phyloP scores from a whole-genome alignment of 2,113 vertebrate species.

The Chlamydotis undulata region DNA sequence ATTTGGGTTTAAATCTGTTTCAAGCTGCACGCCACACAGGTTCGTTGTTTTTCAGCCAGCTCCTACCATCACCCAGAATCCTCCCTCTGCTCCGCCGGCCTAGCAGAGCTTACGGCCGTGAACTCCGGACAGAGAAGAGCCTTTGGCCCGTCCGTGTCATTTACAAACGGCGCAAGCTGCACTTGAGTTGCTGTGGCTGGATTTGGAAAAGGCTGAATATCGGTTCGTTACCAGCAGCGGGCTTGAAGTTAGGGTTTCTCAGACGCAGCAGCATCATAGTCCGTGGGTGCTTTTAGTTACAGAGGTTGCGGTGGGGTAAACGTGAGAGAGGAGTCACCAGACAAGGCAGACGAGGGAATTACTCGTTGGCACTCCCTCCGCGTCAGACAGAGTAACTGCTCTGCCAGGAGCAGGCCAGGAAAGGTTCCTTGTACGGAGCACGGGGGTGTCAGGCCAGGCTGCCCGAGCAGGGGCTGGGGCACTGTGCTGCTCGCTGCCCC shows the following conservation, averaged over 20 bases:
- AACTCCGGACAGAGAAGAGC: neutral
- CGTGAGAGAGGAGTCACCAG: neutral
- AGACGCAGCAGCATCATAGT: neutral
- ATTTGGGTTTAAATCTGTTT: neutral
- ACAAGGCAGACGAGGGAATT: neutral
- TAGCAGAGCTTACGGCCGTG: neutral
- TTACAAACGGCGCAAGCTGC: neutral
- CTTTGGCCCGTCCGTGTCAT: neutral
- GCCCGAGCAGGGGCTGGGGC: neutral
- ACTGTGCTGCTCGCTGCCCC: neutral
- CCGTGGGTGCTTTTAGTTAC: neutral
- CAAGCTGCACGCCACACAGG: neutral
- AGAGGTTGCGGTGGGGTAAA: neutral
- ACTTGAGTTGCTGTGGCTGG: neutral
- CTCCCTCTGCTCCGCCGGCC: rapidly evolving
- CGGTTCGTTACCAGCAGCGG: neutral
- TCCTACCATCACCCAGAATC: neutral
- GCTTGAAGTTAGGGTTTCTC: neutral
- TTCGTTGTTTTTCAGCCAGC: neutral
- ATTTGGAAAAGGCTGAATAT: neutral
- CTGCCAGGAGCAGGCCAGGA: neutral
- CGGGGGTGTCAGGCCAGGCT: neutral
- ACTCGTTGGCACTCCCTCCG: neutral
- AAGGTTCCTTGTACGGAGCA: neutral
- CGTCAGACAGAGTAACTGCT: neutral